Conservation (phyloP, 1,140 invertebrate genomes). For the Dendroctonus ponderosae region DNA sequence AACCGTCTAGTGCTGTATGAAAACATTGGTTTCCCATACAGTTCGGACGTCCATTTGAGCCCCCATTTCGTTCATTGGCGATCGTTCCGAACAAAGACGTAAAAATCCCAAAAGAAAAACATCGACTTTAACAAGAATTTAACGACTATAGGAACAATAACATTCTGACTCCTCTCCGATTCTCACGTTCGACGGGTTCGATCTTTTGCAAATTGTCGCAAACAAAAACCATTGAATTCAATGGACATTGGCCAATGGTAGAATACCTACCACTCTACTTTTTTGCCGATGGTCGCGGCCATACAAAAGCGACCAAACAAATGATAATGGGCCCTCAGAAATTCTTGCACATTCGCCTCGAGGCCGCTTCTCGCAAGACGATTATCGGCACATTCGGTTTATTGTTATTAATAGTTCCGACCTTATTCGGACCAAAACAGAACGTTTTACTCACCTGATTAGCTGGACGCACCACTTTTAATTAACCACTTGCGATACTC, state of each 20-base stretch:
- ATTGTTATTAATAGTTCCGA: constrained; percentile 52
- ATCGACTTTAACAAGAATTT: constrained; percentile 28
- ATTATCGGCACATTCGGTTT: constrained; percentile 52
- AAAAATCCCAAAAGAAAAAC: constrained; percentile 27
- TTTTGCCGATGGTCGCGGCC: constrained; percentile 28
- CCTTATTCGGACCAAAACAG: constrained; percentile 48
- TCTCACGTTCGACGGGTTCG: constrained; percentile 33
- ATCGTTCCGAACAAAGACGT: constrained; percentile 19
- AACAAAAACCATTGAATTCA: constrained; percentile 32
- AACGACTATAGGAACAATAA: constrained; percentile 31
- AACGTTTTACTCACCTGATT: constrained; percentile 49
- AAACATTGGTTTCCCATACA: too few relatives aligned
- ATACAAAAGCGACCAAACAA: constrained; percentile 34
- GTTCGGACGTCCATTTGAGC: too few relatives aligned
- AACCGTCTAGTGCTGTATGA: too few relatives aligned
- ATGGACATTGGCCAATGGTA: constrained; percentile 33
- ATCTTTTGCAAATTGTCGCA: constrained; percentile 32
- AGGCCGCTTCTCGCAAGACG: constrained; percentile 47
- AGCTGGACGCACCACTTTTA: constrained; percentile 36
- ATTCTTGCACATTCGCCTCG: constrained; percentile 34
- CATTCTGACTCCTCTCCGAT: constrained; percentile 32
- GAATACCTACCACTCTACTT: constrained; percentile 41
- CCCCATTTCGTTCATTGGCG: not conserved
- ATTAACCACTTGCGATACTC: constrained; percentile 32
- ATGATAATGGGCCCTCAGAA: constrained; percentile 32